Percentiles rank a stretch among this genome's conserved stretches.
phyloP scores from a whole-genome alignment of 1,140 invertebrate genomes.

The Calliopsis andreniformis region DNA sequence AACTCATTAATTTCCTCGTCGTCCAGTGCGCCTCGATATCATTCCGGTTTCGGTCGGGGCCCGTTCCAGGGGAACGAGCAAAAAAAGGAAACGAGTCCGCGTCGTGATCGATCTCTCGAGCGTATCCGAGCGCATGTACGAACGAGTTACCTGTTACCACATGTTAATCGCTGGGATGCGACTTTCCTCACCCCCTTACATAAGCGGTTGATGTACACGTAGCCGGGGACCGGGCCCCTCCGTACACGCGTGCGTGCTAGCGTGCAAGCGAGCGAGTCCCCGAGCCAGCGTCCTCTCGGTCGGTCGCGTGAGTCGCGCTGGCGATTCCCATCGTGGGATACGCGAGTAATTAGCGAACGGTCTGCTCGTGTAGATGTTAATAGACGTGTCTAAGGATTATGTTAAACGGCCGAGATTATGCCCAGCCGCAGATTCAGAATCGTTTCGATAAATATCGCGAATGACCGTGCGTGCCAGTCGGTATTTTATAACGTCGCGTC shows the following conservation, averaged over 20 bases:
- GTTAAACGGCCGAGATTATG: conserved; percentile 27
- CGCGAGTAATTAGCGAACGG: conserved; percentile 53
- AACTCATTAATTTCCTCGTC: conserved; percentile 43
- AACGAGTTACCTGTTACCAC: conserved; percentile 51
- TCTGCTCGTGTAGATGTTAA: conserved; percentile 41
- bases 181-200: conserved; percentile 35
- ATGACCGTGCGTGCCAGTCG: not conserved
- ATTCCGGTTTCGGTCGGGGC: conserved; percentile 27
- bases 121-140: conserved; percentile 46
- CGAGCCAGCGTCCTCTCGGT: not conserved
- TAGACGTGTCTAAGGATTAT: conserved; percentile 50
- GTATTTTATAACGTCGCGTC: not conserved
- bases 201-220: conserved; percentile 11
- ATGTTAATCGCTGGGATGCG: conserved; percentile 46
- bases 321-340: conserved; percentile 18
- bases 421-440: not conserved
- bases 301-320: conserved; percentile 35
- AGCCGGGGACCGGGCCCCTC: not conserved
- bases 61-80: not conserved
- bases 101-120: conserved; percentile 47
- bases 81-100: conserved; percentile 29
- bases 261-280: conserved; percentile 10
- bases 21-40: conserved; percentile 20
- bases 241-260: not conserved
- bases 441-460: not conserved